Percentiles rank a stretch among this genome's conserved stretches.
Conservation (phyloP, 2,888 invertebrate genomes). For the Trachelus tabidus region DNA sequence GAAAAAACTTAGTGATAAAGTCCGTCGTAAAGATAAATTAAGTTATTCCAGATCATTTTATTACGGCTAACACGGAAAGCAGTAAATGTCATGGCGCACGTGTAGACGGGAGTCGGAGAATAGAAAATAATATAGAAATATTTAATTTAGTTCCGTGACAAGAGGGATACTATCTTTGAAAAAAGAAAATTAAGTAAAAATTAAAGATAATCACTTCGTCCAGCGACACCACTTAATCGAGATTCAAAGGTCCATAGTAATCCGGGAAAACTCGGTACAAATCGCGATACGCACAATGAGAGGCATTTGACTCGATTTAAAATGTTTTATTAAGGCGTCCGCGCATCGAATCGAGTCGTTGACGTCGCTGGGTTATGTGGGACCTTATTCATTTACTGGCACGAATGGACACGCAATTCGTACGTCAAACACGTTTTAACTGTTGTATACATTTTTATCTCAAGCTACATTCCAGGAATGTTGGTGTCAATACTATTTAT, state of each 20-base stretch:
- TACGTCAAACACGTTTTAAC: background rate
- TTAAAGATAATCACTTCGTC: background rate
- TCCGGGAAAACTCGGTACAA: background rate
- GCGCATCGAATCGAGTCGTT: background rate
- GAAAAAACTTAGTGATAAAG: background rate
- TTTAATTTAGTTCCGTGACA: background rate
- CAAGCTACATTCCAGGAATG: background rate
- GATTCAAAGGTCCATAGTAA: background rate
- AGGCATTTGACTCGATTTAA: background rate
- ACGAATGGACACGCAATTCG: background rate
- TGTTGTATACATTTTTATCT: background rate
- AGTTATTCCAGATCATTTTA: background rate
- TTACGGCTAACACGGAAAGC: background rate
- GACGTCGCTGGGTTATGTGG: background rate
- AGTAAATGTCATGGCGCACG: background rate
- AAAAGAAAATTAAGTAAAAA: background rate
- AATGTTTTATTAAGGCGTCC: background rate
- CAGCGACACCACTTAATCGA: background rate
- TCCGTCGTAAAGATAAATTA: background rate
- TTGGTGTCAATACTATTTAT: background rate
- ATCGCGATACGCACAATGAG: background rate
- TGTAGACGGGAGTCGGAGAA: background rate
- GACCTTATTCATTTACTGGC: background rate
- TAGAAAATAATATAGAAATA: background rate
- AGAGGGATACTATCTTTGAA: background rate